Percentiles rank a stretch among this genome's conserved stretches.
phyloP scores from a whole-genome alignment of 2,113 vertebrate species.

The Galbula dea region DNA sequence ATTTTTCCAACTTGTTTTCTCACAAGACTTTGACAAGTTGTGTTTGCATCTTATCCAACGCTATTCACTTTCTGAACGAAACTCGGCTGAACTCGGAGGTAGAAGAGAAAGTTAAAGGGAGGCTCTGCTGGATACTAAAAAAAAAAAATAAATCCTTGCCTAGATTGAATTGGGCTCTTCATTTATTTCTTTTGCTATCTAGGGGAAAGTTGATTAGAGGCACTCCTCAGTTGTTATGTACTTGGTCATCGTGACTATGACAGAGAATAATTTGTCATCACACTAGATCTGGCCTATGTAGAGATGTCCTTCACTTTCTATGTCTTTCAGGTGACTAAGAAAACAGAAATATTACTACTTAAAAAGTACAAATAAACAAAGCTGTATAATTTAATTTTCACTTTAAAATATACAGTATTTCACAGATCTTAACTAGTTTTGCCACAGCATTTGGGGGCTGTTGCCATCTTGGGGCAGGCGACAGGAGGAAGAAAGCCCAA shows the following conservation, averaged over 20 bases:
- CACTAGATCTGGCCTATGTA: not conserved
- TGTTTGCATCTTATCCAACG: conserved; percentile 38
- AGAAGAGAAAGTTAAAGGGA: not conserved
- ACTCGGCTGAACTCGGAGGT: not conserved
- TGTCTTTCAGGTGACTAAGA: not conserved
- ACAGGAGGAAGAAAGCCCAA: not conserved
- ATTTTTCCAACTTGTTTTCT: conserved; percentile 45
- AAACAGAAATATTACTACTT: not conserved
- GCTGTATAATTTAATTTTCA: not conserved
- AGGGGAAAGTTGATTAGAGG: not conserved
- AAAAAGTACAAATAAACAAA: not conserved
- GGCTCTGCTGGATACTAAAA: not conserved
- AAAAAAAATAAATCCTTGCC: not conserved
- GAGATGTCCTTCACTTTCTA: not conserved
- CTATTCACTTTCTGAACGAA: not conserved
- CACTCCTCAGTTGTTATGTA: not conserved
- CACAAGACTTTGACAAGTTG: conserved; percentile 35
- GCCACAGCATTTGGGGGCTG: not conserved
- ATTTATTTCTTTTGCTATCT: not conserved
- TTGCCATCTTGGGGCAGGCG: not conserved
- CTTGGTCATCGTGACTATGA: not conserved
- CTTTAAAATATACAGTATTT: not conserved
- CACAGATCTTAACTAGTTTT: not conserved
- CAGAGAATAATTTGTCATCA: not conserved
- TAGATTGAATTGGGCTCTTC: not conserved